Percentiles rank a stretch among this genome's conserved stretches.
Evolutionary conservation across 2,888 invertebrate genomes (phyloP).

Genomic region (Punctoribates punctum): DNA sequence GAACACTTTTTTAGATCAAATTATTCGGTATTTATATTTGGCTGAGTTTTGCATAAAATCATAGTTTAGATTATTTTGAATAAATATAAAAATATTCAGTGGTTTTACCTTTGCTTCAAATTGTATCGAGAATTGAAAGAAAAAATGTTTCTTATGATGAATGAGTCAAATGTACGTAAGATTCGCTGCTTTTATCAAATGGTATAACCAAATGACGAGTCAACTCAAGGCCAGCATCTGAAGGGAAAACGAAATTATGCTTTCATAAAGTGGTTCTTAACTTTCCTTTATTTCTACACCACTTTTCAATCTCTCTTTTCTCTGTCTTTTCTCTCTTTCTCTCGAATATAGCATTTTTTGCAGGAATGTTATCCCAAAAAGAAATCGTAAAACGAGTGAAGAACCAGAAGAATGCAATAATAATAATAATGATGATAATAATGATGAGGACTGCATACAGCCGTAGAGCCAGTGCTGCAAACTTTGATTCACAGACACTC

Average conservation of each 20-base stretch:
- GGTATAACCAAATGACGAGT: constrained; percentile 25
- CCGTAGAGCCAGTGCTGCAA: background rate
- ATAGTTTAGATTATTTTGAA: background rate
- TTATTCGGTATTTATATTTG: too few species aligned
- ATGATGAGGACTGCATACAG: background rate
- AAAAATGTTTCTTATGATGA: constrained; percentile 29
- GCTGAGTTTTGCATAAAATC: background rate
- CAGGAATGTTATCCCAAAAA: constrained; percentile 26
- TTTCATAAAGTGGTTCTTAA: constrained; percentile 24
- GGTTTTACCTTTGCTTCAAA: constrained; percentile 27
- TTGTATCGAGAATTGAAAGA: background rate
- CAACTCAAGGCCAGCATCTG: constrained; percentile 33
- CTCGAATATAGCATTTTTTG: background rate
- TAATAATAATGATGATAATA: background rate
- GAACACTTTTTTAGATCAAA: too few species aligned
- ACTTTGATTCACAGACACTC: background rate
- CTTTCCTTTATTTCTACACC: constrained; percentile 21
- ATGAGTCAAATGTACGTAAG: constrained; percentile 33
- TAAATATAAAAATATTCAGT: constrained; percentile 12
- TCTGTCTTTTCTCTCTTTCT: background rate
- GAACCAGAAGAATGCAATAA: constrained; percentile 1
- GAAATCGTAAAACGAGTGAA: constrained; percentile 8
- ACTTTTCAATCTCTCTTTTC: constrained; percentile 17
- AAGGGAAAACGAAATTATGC: constrained; percentile 31
- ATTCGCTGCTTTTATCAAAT: constrained; percentile 24